These are phyloP conservation scores for Daubentonia madagascariensis DNA, from an alignment of 2,113 vertebrate species.

Conservation along the genomic window DNA sequence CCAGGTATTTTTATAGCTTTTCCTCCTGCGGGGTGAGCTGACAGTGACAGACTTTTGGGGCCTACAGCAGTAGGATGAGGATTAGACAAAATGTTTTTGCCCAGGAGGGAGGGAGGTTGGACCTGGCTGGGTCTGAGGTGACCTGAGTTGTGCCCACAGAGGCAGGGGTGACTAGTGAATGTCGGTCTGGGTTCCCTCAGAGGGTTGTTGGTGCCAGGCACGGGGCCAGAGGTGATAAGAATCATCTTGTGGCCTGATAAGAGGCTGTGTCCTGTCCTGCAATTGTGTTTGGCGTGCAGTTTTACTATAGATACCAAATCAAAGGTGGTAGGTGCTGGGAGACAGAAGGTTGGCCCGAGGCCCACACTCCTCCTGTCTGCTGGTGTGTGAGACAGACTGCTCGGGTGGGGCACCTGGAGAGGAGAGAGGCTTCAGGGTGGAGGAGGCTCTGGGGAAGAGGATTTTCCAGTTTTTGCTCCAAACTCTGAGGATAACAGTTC, in stretches of 20 bases:
- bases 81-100: neutral
- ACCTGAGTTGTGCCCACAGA: neutral
- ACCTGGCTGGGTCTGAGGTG: neutral
- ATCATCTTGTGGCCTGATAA: neutral
- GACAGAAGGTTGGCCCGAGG: neutral
- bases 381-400: neutral
- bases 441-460: neutral
- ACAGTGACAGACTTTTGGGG: conserved; percentile 11
- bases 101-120: neutral
- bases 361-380: neutral
- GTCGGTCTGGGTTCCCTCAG: neutral
- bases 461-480: neutral
- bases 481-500: neutral
- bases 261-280: neutral
- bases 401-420: neutral
- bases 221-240: neutral
- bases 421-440: neutral
- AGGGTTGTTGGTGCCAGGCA: neutral
- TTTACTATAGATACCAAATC: neutral
- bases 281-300: neutral
- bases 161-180: neutral
- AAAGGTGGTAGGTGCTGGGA: neutral
- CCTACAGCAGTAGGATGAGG: neutral
- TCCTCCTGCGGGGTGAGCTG: neutral
- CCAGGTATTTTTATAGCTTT: conserved; percentile 37